These are phyloP conservation scores for Clusia tigrina DNA, from an alignment of 2,888 invertebrate genomes.

Conservation along the genomic window DNA sequence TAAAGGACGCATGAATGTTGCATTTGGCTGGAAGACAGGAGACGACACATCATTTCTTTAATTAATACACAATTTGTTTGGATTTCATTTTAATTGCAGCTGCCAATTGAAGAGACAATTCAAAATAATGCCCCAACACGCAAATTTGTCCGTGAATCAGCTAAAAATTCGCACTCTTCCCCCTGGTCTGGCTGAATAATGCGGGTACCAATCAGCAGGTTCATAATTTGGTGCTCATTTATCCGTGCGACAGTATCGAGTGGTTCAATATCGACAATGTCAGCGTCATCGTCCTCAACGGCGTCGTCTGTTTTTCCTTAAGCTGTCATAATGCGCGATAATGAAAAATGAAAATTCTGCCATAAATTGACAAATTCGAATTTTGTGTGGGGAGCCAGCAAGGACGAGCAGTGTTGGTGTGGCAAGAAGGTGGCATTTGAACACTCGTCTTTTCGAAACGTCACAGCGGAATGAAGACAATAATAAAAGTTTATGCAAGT, in stretches of 20 bases:
- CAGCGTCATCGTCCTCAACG: conserved; percentile 17
- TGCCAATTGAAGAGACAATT: neutral
- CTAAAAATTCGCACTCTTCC: too few relatives aligned
- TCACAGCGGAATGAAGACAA: conserved; percentile 27
- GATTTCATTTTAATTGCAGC: neutral
- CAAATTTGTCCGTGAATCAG: too few relatives aligned
- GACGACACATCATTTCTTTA: too few relatives aligned
- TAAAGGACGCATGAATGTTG: neutral
- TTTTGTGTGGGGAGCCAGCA: conserved; percentile 18
- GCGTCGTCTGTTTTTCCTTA: conserved; percentile 41
- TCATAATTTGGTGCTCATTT: conserved; percentile 37
- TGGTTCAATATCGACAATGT: too few relatives aligned
- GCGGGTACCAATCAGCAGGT: conserved; percentile 39
- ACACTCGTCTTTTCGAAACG: conserved; percentile 20
- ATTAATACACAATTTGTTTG: neutral
- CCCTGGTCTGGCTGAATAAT: too few relatives aligned
- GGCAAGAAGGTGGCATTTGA: conserved; percentile 17
- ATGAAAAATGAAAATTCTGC: conserved; percentile 57
- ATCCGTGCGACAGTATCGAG: conserved; percentile 34
- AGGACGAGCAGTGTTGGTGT: conserved; percentile 23
- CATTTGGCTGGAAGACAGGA: too few relatives aligned
- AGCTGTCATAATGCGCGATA: conserved; percentile 57
- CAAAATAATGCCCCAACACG: conserved; percentile 37
- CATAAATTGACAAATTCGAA: conserved; percentile 53
- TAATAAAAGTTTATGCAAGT: conserved; percentile 58